Conservation (phyloP, 2,888 invertebrate species). For the Prostheceraeus crozeri region DNA sequence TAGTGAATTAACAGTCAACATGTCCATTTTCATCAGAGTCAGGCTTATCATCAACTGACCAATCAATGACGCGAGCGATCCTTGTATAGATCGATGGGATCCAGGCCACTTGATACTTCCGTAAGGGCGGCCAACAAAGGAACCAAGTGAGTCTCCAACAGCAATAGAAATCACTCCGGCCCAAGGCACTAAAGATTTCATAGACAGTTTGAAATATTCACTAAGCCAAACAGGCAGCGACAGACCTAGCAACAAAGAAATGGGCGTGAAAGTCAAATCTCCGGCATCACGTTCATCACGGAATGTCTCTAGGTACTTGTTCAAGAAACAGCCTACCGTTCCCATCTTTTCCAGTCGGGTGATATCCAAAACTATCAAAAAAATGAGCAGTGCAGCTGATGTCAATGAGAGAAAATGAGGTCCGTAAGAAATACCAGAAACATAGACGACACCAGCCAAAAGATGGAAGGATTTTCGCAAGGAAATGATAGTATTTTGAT, state of each 20-base stretch:
- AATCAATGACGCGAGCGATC: background rate
- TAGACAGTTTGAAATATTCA: too few relatives aligned
- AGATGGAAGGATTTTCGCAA: slow-evolving; percentile 18
- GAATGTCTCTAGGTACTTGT: background rate
- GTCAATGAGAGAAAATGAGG: too few relatives aligned
- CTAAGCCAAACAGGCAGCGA: slow-evolving; percentile 25
- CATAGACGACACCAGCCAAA: background rate
- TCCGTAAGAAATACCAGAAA: too few relatives aligned
- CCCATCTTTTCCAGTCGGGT: background rate
- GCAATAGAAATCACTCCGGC: slow-evolving; percentile 24
- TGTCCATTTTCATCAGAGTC: background rate
- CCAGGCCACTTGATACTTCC: slow-evolving; percentile 13
- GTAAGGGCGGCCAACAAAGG: background rate
- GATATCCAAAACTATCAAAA: background rate
- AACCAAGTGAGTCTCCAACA: slow-evolving; percentile 20
- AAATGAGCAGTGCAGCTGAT: background rate
- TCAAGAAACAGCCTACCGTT: background rate
- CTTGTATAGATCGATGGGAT: slow-evolving; percentile 22
- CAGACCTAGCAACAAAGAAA: slow-evolving; percentile 21
- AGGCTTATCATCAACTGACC: background rate
- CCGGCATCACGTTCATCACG: slow-evolving; percentile 24
- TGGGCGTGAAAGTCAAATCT: slow-evolving; percentile 18
- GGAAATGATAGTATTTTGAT: too few relatives aligned
- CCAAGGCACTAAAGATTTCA: slow-evolving; percentile 3
- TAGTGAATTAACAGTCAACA: background rate